Conservation (phyloP, 2,888 invertebrate genomes). For the Imbricaverruca yamaguchii region DNA sequence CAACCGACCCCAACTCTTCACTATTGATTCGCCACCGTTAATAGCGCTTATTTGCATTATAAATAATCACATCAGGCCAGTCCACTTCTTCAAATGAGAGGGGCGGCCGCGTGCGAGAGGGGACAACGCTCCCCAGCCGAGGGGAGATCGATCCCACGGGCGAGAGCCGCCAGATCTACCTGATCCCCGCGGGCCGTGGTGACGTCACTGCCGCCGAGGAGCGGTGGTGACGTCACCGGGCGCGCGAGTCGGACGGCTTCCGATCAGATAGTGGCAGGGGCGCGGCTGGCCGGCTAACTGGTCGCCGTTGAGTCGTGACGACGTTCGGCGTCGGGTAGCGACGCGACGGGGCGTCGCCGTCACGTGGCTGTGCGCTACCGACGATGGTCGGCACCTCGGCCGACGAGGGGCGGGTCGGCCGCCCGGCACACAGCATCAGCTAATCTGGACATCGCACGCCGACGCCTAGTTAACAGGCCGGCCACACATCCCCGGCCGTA, state of each 20-base stretch:
- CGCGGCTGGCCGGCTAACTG: neutral
- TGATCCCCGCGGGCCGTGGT: neutral
- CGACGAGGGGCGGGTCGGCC: no score
- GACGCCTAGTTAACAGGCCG: no score
- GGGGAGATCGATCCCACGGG: neutral
- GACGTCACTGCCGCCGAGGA: neutral
- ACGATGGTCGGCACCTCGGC: no score
- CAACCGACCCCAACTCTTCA: neutral
- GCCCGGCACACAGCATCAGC: no score
- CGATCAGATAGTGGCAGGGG: neutral
- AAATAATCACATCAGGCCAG: constrained; percentile 16
- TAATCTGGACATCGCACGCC: no score
- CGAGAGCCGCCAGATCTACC: neutral
- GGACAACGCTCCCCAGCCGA: neutral
- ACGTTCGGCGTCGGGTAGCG: neutral
- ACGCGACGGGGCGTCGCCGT: neutral
- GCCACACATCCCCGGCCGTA: no score
- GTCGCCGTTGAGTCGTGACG: neutral
- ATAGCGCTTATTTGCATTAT: constrained; percentile 20
- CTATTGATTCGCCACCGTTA: neutral
- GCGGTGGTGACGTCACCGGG: neutral
- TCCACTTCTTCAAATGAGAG: neutral
- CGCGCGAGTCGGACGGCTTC: neutral
- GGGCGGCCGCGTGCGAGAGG: neutral
- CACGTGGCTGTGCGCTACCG: neutral